Percentiles rank a stretch among this genome's conserved stretches.
phyloP scores from a whole-genome alignment of 2,888 invertebrate genomes.

The Galeruca laticollis region DNA sequence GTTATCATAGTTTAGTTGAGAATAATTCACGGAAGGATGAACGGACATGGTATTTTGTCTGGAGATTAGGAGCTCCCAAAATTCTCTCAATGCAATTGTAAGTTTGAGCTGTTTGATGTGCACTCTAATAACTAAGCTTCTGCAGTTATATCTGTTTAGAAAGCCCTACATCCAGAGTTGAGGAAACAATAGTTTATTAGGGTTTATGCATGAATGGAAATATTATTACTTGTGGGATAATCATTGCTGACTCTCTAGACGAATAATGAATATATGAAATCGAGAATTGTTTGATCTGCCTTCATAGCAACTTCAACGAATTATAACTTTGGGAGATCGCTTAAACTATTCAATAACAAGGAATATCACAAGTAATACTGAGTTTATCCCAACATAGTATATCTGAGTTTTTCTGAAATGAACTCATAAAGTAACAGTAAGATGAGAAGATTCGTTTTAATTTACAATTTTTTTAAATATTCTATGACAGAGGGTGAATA shows the following conservation, averaged over 20 bases:
- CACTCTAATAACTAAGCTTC: neutral
- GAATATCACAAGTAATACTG: no score
- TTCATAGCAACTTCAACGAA: slow-evolving; percentile 7
- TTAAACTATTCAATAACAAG: neutral
- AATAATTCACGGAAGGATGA: neutral
- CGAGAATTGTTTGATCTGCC: slow-evolving; percentile 10
- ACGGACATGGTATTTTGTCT: neutral
- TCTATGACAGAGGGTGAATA: no score
- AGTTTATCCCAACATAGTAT: no score
- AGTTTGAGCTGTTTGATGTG: neutral
- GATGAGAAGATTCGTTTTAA: no score
- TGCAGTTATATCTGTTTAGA: neutral
- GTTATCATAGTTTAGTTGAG: neutral
- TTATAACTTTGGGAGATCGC: slow-evolving; percentile 1
- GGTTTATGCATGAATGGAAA: neutral
- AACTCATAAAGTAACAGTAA: no score
- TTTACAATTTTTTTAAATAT: no score
- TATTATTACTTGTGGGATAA: slow-evolving; percentile 4
- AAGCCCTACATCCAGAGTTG: neutral
- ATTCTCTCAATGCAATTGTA: neutral
- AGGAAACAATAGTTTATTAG: neutral
- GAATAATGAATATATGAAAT: neutral
- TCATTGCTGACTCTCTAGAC: neutral
- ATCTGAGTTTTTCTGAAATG: no score
- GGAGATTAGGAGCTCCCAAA: neutral